phyloP scores from a whole-genome alignment of 2,888 invertebrate genomes.

The Bursaphelenchus okinawaensis region DNA sequence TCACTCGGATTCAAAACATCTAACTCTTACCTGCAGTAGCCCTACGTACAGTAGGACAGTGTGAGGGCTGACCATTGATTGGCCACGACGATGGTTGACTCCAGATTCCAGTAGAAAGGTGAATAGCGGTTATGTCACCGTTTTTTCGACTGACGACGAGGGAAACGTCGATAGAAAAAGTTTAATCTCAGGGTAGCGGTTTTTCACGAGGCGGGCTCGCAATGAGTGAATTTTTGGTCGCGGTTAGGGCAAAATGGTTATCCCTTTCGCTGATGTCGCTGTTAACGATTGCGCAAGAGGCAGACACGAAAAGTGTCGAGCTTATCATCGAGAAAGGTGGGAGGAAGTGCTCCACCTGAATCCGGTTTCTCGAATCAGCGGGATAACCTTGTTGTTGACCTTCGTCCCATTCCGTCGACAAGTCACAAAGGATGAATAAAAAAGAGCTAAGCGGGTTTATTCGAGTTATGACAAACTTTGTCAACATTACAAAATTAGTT shows the following conservation, averaged over 20 bases:
- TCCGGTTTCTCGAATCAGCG: background rate
- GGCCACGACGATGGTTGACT: too few species aligned
- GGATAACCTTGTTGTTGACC: background rate
- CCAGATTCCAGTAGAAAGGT: too few species aligned
- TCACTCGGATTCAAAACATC: too few species aligned
- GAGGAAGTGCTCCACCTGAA: background rate
- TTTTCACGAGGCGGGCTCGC: background rate
- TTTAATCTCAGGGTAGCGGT: background rate
- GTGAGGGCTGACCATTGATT: background rate
- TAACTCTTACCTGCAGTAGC: background rate
- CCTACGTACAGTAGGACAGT: background rate
- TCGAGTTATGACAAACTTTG: background rate
- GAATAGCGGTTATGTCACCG: background rate
- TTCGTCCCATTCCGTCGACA: too few species aligned
- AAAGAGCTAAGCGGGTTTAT: background rate
- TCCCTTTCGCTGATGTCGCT: background rate
- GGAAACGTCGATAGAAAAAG: background rate
- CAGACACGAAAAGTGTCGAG: background rate
- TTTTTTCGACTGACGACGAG: background rate
- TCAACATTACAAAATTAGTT: background rate
- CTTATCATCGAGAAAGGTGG: background rate
- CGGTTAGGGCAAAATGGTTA: background rate
- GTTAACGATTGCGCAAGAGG: background rate
- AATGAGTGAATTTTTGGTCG: background rate
- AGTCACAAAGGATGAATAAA: background rate